Evolutionary conservation across 2,888 invertebrate species (phyloP), one percentile per base, ranked within the genome.

Genomic region (Scaptomyza cyrtandrae): DNA sequence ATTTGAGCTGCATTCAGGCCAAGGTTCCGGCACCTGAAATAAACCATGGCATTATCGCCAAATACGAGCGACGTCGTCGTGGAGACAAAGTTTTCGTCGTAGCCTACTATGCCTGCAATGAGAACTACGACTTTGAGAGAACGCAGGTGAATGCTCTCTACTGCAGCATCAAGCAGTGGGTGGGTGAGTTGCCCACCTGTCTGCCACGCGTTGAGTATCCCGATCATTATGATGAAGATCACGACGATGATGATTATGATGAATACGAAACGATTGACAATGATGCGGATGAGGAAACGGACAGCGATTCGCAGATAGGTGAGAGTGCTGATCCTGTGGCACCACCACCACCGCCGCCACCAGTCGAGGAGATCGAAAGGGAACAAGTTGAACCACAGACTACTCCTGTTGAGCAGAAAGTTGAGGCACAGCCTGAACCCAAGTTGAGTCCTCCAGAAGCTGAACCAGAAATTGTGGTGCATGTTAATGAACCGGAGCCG

Each of bases 161-260:
- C 88, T 95, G 95, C 86, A 93, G 94, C 77, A 89, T 91, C 59
- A 91, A 92, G 49, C 91, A 91, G 75, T 95, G 95, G 95, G 90
- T 94, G 64, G 94, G 94, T 9, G 91, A 92, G 46, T 86, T 92
- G 70, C 94, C 95, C 19, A 91, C 91, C 57, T 95, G 95, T 80
- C 69, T 90, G 41, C 61, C 83, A 3, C 9, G 71, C 46, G 59
- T 60, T 5, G 89, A 90, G 43, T 88, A 90, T 14, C 27, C 44
- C 3, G 86, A 89, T 11, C 80, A 73, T 2, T 80, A 80, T 0
- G 49, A 56, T 0, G 84, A 78, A 6, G 70, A 66, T 0, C 52
- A 69, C 4, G 50, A 37, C 0, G 61, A 63, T 1, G 37, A 73
- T 66, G 78, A 83, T 1, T 79, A 86, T 14, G 80, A 85, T 10